Evolutionary conservation across 2,888 invertebrate species (phyloP).

Genomic region (Drosophila bunnanda): DNA sequence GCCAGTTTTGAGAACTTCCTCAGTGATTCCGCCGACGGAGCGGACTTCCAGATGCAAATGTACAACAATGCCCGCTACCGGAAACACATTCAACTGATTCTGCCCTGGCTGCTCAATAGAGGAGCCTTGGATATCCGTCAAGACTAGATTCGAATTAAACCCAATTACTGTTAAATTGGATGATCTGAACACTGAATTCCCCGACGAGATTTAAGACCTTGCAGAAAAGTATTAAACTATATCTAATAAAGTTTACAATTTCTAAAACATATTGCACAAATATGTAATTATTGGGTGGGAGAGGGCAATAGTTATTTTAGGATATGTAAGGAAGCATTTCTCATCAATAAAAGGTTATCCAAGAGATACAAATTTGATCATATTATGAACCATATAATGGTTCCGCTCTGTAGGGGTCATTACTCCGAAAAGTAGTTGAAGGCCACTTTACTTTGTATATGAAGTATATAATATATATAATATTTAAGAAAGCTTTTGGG

Average conservation of each 20-base stretch:
- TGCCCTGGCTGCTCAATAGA: conserved; percentile 80
- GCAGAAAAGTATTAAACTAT: background rate
- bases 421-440: conserved; percentile 5
- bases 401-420: background rate
- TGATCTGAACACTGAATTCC: background rate
- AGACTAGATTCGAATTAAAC: background rate
- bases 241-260: background rate
- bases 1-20: background rate
- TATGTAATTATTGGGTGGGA: background rate
- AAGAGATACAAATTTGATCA: background rate
- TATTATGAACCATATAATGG: background rate
- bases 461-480: background rate
- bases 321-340: background rate
- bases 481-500: background rate
- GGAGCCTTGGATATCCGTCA: conserved; percentile 63
- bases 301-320: background rate
- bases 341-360: background rate
- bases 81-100: conserved; percentile 68
- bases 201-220: background rate
- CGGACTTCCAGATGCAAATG: conserved; percentile 62
- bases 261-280: background rate
- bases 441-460: background rate
- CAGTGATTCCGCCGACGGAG: conserved; percentile 5
- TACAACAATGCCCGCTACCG: conserved; percentile 70
- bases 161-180: background rate